These are phyloP conservation scores for Drosophila sturtevanti DNA, from an alignment of 1,140 invertebrate species.

Conservation along the genomic window DNA sequence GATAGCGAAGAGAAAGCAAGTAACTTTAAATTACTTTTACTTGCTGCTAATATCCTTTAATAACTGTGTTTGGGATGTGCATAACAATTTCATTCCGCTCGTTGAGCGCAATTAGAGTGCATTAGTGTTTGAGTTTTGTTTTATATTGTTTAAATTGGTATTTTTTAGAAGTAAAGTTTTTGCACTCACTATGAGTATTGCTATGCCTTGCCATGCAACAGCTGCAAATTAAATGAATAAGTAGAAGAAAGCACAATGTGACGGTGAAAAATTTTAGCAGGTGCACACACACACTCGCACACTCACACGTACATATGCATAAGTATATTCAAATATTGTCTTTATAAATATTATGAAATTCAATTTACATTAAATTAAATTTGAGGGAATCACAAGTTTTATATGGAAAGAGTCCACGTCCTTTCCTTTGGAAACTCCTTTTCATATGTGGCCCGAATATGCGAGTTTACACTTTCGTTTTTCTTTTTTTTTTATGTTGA, in stretches of 20 bases:
- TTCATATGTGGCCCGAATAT: background rate
- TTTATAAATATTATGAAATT: constrained; percentile 3
- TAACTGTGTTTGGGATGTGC: constrained; percentile 27
- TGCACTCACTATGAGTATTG: background rate
- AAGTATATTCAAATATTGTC: background rate
- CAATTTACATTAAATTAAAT: constrained; percentile 1
- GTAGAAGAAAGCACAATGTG: background rate
- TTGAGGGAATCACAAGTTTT: background rate
- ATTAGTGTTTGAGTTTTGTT: constrained; percentile 48
- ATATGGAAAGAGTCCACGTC: background rate
- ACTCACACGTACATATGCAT: background rate
- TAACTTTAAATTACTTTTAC: constrained; percentile 39
- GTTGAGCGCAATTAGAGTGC: constrained; percentile 48
- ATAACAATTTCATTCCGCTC: constrained; percentile 12
- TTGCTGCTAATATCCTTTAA: constrained; percentile 33
- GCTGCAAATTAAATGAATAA: constrained; percentile 6
- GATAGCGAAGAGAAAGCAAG: background rate
- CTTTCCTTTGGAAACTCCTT: background rate
- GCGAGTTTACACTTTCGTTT: constrained; percentile 13
- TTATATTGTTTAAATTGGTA: constrained; percentile 31
- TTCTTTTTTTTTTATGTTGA: background rate
- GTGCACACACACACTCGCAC: background rate
- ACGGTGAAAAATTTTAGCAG: background rate
- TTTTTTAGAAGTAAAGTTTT: constrained; percentile 29
- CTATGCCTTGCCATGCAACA: background rate